Conservation (phyloP, 2,797 vertebrate species). For the Dromococcyx pavoninus region DNA sequence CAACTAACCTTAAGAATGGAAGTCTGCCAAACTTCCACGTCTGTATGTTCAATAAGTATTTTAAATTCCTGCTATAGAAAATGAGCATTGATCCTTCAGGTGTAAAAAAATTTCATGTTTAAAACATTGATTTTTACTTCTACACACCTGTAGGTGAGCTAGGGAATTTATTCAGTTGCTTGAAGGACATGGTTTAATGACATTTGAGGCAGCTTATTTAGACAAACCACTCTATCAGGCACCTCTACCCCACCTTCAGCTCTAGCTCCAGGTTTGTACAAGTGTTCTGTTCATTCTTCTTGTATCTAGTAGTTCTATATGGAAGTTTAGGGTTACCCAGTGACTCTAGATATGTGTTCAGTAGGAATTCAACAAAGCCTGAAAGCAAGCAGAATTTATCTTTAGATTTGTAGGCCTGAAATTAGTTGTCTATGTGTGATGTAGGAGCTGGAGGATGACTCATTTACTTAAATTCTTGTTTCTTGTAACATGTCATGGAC, state of each 20-base stretch:
- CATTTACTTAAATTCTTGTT: accelerated
- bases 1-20: not conserved
- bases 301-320: not conserved
- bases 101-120: not conserved
- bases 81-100: accelerated
- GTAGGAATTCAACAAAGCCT: not conserved
- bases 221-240: not conserved
- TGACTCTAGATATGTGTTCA: not conserved
- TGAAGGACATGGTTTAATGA: not conserved
- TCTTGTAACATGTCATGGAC: not conserved
- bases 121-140: not conserved
- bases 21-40: not conserved
- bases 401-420: not conserved
- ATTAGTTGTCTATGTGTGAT: not conserved
- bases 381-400: accelerated
- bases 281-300: not conserved
- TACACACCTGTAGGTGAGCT: not conserved
- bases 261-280: not conserved
- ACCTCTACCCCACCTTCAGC: not conserved
- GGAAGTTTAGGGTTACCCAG: not conserved
- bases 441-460: not conserved
- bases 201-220: not conserved
- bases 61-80: not conserved
- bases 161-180: not conserved
- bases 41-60: not conserved